phyloP scores from a whole-genome alignment of 2,797 vertebrate species.

The Clarias fuscus region DNA sequence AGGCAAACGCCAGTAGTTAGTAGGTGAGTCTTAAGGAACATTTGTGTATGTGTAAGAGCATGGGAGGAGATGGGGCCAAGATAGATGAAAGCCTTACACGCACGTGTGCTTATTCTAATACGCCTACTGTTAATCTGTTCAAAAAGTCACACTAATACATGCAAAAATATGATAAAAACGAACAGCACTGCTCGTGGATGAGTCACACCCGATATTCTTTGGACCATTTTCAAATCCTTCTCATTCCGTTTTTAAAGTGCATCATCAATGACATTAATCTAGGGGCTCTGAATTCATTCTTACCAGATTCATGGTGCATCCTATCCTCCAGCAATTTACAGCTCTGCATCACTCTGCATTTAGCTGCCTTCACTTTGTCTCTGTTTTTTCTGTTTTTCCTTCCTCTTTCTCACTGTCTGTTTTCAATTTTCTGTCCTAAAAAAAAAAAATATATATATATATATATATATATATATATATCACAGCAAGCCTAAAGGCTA shows the following conservation, averaged over 20 bases:
- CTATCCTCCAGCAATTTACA: conserved; percentile 13
- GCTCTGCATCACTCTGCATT: conserved; percentile 14
- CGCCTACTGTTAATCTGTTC: background rate
- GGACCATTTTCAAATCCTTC: conserved; percentile 40
- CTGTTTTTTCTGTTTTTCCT: background rate
- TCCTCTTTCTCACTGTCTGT: background rate
- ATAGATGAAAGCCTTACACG: background rate
- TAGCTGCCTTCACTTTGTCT: background rate
- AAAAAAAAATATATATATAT: too few relatives aligned
- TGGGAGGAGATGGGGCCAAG: background rate
- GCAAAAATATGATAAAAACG: conserved; percentile 22
- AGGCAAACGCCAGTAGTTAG: background rate
- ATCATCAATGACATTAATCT: conserved; percentile 48
- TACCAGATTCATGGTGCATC: conserved; percentile 17
- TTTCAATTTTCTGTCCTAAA: conserved; percentile 23
- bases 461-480: too few relatives aligned
- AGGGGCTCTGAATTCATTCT: conserved; percentile 33
- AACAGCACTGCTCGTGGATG: conserved; percentile 10
- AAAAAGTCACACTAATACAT: conserved; percentile 20
- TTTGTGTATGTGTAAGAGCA: background rate
- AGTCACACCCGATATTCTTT: conserved; percentile 36
- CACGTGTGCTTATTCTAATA: background rate
- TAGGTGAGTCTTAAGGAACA: background rate
- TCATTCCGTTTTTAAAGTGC: conserved; percentile 45
- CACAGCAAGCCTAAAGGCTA: conserved; percentile 20